Evolutionary conservation across 2,888 invertebrate genomes (phyloP).

Genomic region (Tenthredo distinguenda): DNA sequence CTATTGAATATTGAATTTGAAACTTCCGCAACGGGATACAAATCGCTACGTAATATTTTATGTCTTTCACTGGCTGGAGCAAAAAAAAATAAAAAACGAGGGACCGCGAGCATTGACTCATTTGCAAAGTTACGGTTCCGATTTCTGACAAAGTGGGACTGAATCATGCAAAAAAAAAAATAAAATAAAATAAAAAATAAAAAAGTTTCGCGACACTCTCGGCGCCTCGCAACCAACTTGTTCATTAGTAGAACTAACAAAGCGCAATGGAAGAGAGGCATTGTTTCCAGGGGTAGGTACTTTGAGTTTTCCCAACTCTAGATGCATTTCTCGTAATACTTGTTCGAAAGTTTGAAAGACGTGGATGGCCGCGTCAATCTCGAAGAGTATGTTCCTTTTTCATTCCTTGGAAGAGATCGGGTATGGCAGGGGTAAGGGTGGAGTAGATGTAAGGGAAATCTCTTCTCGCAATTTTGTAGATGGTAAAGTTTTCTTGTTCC

Average conservation of each 20-base stretch:
- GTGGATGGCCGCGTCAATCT: constrained; percentile 46
- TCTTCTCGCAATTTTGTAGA: constrained; percentile 42
- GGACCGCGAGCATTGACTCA: background rate
- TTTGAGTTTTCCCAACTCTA: constrained; percentile 42
- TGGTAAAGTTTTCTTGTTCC: constrained; percentile 44
- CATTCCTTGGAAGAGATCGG: constrained; percentile 42
- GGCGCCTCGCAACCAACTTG: constrained; percentile 28
- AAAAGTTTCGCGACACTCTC: constrained; percentile 43
- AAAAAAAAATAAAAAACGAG: background rate
- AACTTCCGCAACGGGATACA: constrained; percentile 29
- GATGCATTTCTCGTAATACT: constrained; percentile 48
- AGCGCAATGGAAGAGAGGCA: constrained; percentile 43
- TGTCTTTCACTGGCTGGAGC: background rate
- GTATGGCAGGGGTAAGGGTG: background rate
- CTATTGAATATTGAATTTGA: constrained; percentile 4
- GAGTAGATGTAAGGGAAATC: background rate
- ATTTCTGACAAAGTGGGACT: constrained; percentile 31
- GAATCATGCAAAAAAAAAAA: constrained; percentile 8
- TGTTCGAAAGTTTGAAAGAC: constrained; percentile 49
- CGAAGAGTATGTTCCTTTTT: constrained; percentile 44
- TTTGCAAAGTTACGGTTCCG: constrained; percentile 34
- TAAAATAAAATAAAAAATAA: background rate
- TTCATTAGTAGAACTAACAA: constrained; percentile 51
- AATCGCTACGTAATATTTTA: constrained; percentile 41
- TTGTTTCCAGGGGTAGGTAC: constrained; percentile 36